phyloP scores from a whole-genome alignment of 2,888 invertebrate species.

The Pherbina coryleti region DNA sequence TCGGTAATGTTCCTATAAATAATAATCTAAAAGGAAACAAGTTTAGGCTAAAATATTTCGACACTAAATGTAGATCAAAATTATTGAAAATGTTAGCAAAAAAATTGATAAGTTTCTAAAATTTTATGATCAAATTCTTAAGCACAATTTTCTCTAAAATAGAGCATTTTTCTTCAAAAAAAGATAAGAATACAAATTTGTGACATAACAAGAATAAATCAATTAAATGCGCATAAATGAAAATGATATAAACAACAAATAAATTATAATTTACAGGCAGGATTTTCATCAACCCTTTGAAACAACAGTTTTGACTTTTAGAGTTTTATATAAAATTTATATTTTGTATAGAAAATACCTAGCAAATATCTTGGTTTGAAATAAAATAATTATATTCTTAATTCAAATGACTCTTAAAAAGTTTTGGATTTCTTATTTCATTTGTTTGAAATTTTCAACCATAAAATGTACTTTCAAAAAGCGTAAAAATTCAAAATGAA shows the following conservation, averaged over 20 bases:
- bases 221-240: conserved; percentile 40
- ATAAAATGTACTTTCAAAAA: conserved; percentile 51
- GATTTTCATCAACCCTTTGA: conserved; percentile 52
- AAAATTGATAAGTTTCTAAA: conserved; percentile 23
- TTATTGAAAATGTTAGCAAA: conserved; percentile 29
- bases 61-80: conserved; percentile 37
- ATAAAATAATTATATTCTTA: conserved; percentile 18
- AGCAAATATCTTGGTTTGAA: conserved; percentile 7
- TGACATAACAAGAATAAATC: conserved; percentile 42
- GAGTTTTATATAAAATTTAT: conserved; percentile 40
- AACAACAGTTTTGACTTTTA: conserved; percentile 37
- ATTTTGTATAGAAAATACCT: conserved; percentile 27
- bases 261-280: conserved; percentile 68
- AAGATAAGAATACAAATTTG: conserved; percentile 18
- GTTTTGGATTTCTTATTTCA: conserved; percentile 1
- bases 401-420: conserved; percentile 49
- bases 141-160: background rate
- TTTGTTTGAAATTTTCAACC: conserved; percentile 39
- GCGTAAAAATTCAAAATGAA: conserved; percentile 47
- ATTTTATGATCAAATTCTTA: background rate
- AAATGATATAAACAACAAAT: conserved; percentile 46
- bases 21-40: conserved; percentile 52
- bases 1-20: conserved; percentile 69
- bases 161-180: background rate
- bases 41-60: conserved; percentile 49